Conservation (phyloP, 1,140 invertebrate species). For the Lepidurus arcticus region DNA sequence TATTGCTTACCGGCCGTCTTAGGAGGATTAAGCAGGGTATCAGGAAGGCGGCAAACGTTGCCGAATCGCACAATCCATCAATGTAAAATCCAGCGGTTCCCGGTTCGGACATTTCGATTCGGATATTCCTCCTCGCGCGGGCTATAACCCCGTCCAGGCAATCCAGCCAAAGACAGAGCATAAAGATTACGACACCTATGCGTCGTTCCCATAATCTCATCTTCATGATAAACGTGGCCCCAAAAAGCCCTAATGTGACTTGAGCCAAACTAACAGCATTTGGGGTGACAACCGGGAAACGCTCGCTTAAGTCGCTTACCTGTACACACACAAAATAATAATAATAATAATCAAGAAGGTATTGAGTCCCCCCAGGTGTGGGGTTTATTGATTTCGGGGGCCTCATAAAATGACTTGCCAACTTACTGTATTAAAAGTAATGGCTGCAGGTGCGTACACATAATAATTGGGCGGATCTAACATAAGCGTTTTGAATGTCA, state of each 20-base stretch:
- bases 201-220: constrained; percentile 15
- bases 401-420: not conserved
- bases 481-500: constrained; percentile 7
- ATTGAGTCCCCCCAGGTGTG: not conserved
- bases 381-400: not conserved
- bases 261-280: not conserved
- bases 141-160: not conserved
- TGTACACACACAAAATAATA: not conserved
- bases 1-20: not conserved
- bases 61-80: not conserved
- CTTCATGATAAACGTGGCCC: not conserved
- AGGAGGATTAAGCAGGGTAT: not conserved
- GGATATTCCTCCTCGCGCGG: not conserved
- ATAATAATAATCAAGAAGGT: not conserved
- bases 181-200: not conserved
- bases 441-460: not conserved
- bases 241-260: not conserved
- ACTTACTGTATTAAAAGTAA: not conserved
- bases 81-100: not conserved
- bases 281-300: not conserved
- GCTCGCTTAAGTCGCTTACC: not conserved
- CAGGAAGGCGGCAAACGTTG: not conserved
- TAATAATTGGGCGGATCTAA: not conserved
- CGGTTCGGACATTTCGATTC: not conserved
- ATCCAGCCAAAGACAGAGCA: not conserved